Conservation (phyloP, 2,113 vertebrate genomes). For the Cathartes aura region DNA sequence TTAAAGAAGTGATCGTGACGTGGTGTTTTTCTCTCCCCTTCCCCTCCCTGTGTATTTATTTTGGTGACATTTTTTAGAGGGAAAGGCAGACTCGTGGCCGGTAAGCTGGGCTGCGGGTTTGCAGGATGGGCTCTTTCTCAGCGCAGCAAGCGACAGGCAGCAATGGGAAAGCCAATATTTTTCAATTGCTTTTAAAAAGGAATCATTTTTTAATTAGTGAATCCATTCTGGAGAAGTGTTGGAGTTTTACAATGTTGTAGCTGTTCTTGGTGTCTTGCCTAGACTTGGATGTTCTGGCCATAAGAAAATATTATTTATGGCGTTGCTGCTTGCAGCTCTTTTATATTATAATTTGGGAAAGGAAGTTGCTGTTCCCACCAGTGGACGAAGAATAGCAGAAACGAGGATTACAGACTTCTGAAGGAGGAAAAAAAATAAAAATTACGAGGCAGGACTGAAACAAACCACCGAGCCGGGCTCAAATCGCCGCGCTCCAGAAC, state of each 20-base stretch:
- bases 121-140: neutral
- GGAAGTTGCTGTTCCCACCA: slow-evolving; percentile 58
- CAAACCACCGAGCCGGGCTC: neutral
- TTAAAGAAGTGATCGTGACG: neutral
- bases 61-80: neutral
- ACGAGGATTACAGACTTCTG: neutral
- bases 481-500: neutral
- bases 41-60: neutral
- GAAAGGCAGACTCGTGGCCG: neutral
- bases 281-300: slow-evolving; percentile 52
- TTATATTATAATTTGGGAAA: slow-evolving; percentile 55
- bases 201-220: slow-evolving; percentile 56
- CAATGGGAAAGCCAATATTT: neutral
- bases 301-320: slow-evolving; percentile 68
- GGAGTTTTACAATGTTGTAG: slow-evolving; percentile 54
- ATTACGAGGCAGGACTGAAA: neutral
- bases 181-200: slow-evolving; percentile 3
- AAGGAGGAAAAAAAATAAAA: neutral
- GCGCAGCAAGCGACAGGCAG: neutral
- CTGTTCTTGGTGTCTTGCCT: slow-evolving; percentile 67
- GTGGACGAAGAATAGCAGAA: slow-evolving; percentile 23
- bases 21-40: neutral
- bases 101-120: neutral
- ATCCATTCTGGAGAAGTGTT: slow-evolving; percentile 43
- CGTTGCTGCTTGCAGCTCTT: slow-evolving; percentile 37